Evolutionary conservation across 2,888 invertebrate genomes (phyloP), one percentile per base, ranked within the genome.

Genomic region (Synergus gifuensis): DNA sequence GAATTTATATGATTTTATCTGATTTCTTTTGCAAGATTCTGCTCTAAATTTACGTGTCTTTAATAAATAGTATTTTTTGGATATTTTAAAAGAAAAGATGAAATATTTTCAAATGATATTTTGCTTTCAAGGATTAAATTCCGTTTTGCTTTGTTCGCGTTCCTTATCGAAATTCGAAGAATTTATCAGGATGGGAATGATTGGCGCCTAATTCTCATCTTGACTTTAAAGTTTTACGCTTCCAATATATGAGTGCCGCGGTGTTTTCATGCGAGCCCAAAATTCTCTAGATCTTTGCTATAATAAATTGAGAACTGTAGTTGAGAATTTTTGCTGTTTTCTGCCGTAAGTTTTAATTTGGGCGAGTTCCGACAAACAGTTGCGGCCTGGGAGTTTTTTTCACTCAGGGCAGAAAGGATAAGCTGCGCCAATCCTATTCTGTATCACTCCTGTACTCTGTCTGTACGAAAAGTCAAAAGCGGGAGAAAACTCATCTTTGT

Each of bases 381-480:
- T 58, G 76, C 22, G 28, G 42, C n/a, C 84, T 81, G 84, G 84
- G 79, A 69, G 79, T 80, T 81, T 85, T 86, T 78, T 77, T 84
- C 85, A 88, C 87, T 88, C 88, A 86, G 86, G 88, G 83, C 85
- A 86, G 85, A 84, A 84, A 80, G 79, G 69, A 78, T 73, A 69
- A 64, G 79, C 73, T 82, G 85, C 86, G 84, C 81, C 76, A 78
- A 82, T 80, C 28, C 22, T 83, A 77, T 83, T 83, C 80, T 81
- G 79, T 79, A 81, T 78, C 80, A 76, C 62, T 78, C 69, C 49
- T 73, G 69, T 28, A 28, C 22, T 28, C 22, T 28, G 22, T 28
- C 22, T 28, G 22, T 46, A 28, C 1, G 49, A 42, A 42, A 22
- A 69, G 62, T 76, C 58, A 62, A 76, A 76, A 28, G 28, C 18